Percentiles rank a stretch among this genome's conserved stretches.
Conservation (phyloP, 2,113 vertebrate genomes). For the Nyctereutes procyonoides region DNA sequence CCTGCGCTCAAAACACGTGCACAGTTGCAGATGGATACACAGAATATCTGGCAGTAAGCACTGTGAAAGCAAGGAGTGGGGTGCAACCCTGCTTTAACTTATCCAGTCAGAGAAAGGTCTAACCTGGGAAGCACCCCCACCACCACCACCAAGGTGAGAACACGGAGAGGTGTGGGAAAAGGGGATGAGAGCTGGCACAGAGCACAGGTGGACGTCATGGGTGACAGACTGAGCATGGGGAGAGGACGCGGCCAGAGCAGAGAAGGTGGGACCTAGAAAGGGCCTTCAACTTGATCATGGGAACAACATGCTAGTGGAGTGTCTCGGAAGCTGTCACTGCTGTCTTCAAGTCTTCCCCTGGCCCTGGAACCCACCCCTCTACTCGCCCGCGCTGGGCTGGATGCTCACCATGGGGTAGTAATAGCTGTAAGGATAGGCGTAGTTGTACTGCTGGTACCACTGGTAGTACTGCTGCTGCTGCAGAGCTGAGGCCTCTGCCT, state of each 20-base stretch:
- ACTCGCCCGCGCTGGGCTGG: rapidly evolving
- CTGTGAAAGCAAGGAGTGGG: rapidly evolving
- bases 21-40: rapidly evolving
- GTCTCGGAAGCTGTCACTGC: rapidly evolving
- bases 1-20: rapidly evolving
- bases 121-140: neutral
- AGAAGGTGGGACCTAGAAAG: rapidly evolving
- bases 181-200: neutral
- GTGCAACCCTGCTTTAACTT: rapidly evolving
- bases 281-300: rapidly evolving
- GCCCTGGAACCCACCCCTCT: rapidly evolving
- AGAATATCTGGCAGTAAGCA: rapidly evolving
- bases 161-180: rapidly evolving
- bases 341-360: rapidly evolving
- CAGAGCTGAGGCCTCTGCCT: conserved; percentile 87
- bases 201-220: neutral
- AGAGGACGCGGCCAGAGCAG: rapidly evolving
- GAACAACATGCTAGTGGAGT: neutral
- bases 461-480: conserved; percentile 93
- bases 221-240: rapidly evolving
- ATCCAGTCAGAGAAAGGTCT: rapidly evolving
- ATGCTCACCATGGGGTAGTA: conserved; percentile 91
- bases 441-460: conserved; percentile 93
- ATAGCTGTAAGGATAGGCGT: conserved; percentile 92
- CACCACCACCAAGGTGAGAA: too few species aligned